Conservation (phyloP, 2,113 vertebrate species). For the Gadus macrocephalus region DNA sequence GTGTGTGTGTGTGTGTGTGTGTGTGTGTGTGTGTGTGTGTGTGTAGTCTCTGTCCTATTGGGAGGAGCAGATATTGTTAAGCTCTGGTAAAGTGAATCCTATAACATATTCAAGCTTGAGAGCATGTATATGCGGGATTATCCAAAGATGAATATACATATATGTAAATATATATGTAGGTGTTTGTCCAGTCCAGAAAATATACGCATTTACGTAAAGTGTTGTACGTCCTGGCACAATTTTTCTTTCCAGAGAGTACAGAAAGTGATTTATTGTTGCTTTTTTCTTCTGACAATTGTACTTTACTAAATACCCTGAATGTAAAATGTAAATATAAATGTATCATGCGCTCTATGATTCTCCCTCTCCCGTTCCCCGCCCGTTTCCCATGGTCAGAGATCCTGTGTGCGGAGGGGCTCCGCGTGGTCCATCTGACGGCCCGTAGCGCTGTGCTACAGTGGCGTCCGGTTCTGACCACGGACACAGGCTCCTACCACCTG, state of each 20-base stretch:
- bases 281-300: too few species aligned
- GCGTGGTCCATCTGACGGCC: slow-evolving; percentile 72
- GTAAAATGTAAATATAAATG: background rate
- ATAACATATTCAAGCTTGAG: too few species aligned
- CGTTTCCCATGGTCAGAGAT: slow-evolving; percentile 64
- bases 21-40: background rate
- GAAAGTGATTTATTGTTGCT: too few species aligned
- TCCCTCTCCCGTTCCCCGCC: background rate
- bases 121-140: too few species aligned
- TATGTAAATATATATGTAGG: background rate
- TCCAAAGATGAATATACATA: too few species aligned
- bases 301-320: background rate
- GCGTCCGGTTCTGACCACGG: slow-evolving; percentile 69
- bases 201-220: too few species aligned
- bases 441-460: slow-evolving; percentile 77
- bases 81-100: too few species aligned
- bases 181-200: background rate
- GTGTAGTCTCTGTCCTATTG: background rate
- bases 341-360: background rate
- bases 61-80: too few species aligned
- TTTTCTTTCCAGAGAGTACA: too few species aligned
- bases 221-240: too few species aligned
- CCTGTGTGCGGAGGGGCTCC: slow-evolving; percentile 70
- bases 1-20: slow-evolving; percentile 21
- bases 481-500: slow-evolving; percentile 70